Evolutionary conservation across 2,113 vertebrate genomes (phyloP).

Genomic region (Pyrgilauda ruficollis): DNA sequence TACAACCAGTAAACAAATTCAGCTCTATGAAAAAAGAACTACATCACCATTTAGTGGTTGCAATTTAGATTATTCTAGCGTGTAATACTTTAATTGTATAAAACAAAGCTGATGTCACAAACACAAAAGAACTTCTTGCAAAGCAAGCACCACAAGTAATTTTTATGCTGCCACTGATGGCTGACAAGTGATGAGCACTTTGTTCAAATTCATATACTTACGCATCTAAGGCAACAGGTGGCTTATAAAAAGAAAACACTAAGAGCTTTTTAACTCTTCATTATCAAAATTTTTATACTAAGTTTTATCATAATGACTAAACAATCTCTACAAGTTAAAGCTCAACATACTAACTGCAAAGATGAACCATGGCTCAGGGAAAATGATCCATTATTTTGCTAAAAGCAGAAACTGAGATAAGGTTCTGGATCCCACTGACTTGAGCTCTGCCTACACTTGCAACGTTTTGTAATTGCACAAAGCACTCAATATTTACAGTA

Average conservation of each 20-base stretch:
- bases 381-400: background rate
- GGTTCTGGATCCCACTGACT: background rate
- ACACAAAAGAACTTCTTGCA: conserved; percentile 86
- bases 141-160: conserved; percentile 86
- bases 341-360: conserved; percentile 10
- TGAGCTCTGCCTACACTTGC: background rate
- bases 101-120: conserved; percentile 94
- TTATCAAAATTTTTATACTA: conserved; percentile 58
- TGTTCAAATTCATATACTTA: conserved; percentile 78
- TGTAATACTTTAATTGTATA: conserved; percentile 96
- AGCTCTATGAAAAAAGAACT: conserved; percentile 79
- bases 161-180: conserved; percentile 81
- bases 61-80: conserved; percentile 95
- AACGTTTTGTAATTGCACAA: background rate
- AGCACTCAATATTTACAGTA: background rate
- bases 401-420: background rate
- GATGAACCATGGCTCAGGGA: background rate
- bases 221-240: conserved; percentile 77
- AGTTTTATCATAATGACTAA: conserved; percentile 47
- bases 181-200: conserved; percentile 87
- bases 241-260: conserved; percentile 77
- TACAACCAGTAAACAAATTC: conserved; percentile 91
- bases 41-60: conserved; percentile 84
- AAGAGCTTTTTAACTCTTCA: conserved; percentile 70
- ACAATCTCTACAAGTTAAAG: conserved; percentile 44